A percentile compares a stretch with the other conserved stretches of the same genome.
phyloP scores from a whole-genome alignment of 2,888 invertebrate species.

The Hipparchia sbordonii region DNA sequence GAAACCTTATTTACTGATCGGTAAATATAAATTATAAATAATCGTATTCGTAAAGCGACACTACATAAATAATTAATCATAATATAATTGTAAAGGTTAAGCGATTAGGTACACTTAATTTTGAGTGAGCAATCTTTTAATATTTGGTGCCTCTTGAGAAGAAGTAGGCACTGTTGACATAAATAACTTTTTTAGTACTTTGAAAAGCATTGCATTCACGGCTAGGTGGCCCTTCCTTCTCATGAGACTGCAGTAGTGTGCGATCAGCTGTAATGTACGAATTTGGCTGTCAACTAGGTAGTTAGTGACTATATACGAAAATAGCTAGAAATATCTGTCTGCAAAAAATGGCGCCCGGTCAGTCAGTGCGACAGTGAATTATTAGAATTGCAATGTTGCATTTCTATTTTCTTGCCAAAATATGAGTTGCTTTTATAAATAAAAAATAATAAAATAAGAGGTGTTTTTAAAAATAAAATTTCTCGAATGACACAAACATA shows the following conservation, averaged over 20 bases:
- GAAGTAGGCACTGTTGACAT: neutral
- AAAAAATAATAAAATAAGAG: too few species aligned
- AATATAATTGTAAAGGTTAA: too few species aligned
- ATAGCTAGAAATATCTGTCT: conserved; percentile 19
- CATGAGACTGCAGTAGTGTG: neutral
- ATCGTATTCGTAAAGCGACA: too few species aligned
- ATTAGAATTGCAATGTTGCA: conserved; percentile 22
- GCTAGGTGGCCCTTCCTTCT: neutral
- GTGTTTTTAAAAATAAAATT: neutral
- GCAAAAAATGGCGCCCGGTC: conserved; percentile 21
- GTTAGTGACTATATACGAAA: conserved; percentile 4
- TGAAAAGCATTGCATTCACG: neutral
- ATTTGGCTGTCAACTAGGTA: conserved; percentile 2
- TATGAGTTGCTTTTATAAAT: neutral
- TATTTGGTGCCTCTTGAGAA: too few species aligned
- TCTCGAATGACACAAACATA: neutral
- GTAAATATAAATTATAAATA: too few species aligned
- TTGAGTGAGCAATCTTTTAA: too few species aligned
- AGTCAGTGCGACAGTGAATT: conserved; percentile 20
- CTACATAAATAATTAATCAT: too few species aligned
- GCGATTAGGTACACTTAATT: too few species aligned
- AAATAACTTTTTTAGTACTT: neutral
- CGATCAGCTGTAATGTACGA: neutral
- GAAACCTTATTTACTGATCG: too few species aligned
- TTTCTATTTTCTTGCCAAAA: conserved; percentile 19